These are phyloP conservation scores for Melanotaenia pygmaea DNA, from an alignment of 2,797 vertebrate species.

Conservation along the genomic window DNA sequence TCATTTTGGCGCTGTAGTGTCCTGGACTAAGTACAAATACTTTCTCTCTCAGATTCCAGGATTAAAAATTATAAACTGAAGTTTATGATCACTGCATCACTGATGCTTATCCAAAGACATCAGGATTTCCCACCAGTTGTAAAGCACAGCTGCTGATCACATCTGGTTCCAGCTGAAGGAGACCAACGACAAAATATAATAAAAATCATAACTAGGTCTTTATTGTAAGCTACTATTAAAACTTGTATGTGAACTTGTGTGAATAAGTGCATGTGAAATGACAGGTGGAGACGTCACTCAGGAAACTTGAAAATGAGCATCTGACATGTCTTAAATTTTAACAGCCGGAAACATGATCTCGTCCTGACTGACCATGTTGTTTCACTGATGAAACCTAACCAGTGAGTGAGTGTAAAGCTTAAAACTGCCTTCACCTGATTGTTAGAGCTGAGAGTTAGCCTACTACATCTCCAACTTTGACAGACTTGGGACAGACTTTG, in stretches of 20 bases:
- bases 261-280: not conserved
- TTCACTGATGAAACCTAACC: not conserved
- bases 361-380: not conserved
- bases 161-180: slow-evolving; percentile 44
- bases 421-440: not conserved
- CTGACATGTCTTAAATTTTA: not conserved
- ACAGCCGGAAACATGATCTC: not conserved
- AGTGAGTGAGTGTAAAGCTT: not conserved
- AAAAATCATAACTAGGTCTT: not conserved
- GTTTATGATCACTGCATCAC: slow-evolving; percentile 54
- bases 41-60: slow-evolving; percentile 12
- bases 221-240: not conserved
- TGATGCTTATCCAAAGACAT: slow-evolving; percentile 53
- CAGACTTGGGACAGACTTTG: not conserved
- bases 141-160: slow-evolving; percentile 54
- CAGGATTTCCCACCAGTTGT: slow-evolving; percentile 57
- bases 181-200: not conserved
- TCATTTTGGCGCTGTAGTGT: slow-evolving; percentile 18
- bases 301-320: not conserved
- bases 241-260: not conserved
- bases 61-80: slow-evolving; percentile 46
- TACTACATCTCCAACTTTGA: not conserved
- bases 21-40: slow-evolving; percentile 22
- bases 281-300: not conserved
- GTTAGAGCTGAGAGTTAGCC: not conserved